Base-by-base conservation (phyloP, 2,888 invertebrate genomes). In the Cyclophora albipunctata region DNA sequence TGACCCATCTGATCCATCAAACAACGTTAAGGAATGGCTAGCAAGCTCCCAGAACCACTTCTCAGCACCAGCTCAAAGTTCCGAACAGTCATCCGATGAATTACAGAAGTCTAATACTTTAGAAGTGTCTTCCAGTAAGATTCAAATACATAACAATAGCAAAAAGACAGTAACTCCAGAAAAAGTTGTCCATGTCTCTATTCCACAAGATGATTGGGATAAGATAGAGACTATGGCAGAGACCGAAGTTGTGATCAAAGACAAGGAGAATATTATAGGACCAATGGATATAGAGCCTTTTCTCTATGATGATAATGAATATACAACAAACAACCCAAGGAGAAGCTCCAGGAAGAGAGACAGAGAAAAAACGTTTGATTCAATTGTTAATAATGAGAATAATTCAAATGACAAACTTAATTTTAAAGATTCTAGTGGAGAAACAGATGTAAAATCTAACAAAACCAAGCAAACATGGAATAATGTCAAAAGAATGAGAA, bases 401-500 rank as follows among this genome's bases (percentile, higher is more conserved):
- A 50, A 48, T 45, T 55, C 65, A 50, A 47, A 56, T 49, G 71
- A 75, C 47, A 76, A 73, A 52, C 62, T 62, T 45, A 75, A 59
- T 51, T 66, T 63, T 41, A 77, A 71, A 54, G 69, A 71, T 47
- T 70, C 64, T 5, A 75, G 63, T 60, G 59, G 56, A 48, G 73
- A 75, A 55, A 66, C 57, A 47, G 75, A 75, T 40, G 74, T 73
- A 49, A 75, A 72, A 58, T 59, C 70, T 3, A 67, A 59, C 45
- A 81, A 75, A 56, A 45, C 56, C 2, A 80, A 80, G 60, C 75
- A 80, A 58, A 79, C 74, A 53, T 88, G 85, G 86, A 79, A 70
- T 54, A 83, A 74, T 76, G 84, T 86, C 0, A 86, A 84, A 58
- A 84, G 66, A 68, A 87, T 87, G 86, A 81, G 78, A 63, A 84